Conservation (phyloP, 2,113 vertebrate genomes). For the Cebus imitator region DNA sequence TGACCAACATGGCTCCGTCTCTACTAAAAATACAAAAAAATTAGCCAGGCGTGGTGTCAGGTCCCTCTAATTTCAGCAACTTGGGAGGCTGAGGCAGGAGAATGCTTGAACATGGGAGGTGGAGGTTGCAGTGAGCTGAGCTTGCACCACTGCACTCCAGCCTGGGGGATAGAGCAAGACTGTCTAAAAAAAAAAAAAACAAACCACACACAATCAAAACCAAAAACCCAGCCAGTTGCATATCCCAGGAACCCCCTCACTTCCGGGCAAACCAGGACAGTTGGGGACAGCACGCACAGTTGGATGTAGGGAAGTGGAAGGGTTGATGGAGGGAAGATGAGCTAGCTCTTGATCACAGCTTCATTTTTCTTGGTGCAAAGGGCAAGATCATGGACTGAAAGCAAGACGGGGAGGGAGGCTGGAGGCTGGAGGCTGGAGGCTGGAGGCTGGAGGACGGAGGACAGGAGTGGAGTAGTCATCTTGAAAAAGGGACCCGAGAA, state of each 20-base stretch:
- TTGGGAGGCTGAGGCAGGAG: too few species aligned
- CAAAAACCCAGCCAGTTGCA: background rate
- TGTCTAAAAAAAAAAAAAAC: too few species aligned
- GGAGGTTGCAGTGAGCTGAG: too few species aligned
- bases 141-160: too few species aligned
- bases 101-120: too few species aligned
- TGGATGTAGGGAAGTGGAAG: background rate
- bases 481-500: background rate
- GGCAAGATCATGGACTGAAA: background rate
- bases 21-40: too few species aligned
- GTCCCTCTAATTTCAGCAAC: too few species aligned
- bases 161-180: too few species aligned
- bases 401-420: background rate
- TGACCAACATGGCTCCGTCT: too few species aligned
- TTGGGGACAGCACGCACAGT: background rate
- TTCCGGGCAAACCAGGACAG: background rate
- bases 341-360: background rate
- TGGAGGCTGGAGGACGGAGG: background rate
- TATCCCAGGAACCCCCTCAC: background rate
- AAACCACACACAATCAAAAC: too few species aligned
- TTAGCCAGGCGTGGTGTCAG: too few species aligned
- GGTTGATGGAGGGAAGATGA: background rate
- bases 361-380: background rate
- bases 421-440: background rate
- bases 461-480: background rate